Percentiles rank a stretch among this genome's conserved stretches.
Evolutionary conservation across 2,113 vertebrate species (phyloP).

Genomic region (Uropsilus gracilis): DNA sequence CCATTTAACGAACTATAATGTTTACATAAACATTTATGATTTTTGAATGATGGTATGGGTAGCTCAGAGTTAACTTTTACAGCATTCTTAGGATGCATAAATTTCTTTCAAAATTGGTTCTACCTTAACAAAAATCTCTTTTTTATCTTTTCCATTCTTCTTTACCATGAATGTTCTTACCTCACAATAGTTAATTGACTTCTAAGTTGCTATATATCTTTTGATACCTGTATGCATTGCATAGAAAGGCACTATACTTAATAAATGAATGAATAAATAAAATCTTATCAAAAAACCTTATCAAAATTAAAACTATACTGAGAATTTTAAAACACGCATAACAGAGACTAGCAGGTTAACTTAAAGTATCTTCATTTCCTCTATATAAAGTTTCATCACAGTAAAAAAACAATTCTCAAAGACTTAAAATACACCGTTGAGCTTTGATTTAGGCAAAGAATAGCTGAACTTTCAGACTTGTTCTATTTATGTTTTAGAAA

Average conservation of each 20-base stretch:
- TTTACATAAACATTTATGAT: conserved; percentile 30
- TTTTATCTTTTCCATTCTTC: not conserved
- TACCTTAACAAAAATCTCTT: not conserved
- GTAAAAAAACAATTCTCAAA: not conserved
- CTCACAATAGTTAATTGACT: not conserved
- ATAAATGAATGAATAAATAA: not conserved
- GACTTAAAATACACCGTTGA: conserved; percentile 26
- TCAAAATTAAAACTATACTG: not conserved
- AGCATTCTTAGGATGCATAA: not conserved
- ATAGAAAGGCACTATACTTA: not conserved
- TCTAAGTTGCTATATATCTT: conserved; percentile 26
- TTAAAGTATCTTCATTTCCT: not conserved
- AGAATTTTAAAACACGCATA: not conserved
- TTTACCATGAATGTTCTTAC: conserved; percentile 32
- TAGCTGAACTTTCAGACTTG: not conserved
- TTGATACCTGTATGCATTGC: conserved; percentile 10
- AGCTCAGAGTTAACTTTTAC: not conserved
- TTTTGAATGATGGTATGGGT: not conserved
- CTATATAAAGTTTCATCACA: not conserved
- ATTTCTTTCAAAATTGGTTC: conserved; percentile 9
- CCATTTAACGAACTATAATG: conserved; percentile 3
- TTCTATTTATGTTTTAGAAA: conserved; percentile 33
- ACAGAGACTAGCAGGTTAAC: conserved; percentile 28
- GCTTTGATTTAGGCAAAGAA: not conserved
- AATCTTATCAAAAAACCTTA: no score